Evolutionary conservation across 2,797 vertebrate genomes (phyloP), one percentile per base, ranked within the genome.

Genomic region (Microctenopoma stevenorrisi): DNA sequence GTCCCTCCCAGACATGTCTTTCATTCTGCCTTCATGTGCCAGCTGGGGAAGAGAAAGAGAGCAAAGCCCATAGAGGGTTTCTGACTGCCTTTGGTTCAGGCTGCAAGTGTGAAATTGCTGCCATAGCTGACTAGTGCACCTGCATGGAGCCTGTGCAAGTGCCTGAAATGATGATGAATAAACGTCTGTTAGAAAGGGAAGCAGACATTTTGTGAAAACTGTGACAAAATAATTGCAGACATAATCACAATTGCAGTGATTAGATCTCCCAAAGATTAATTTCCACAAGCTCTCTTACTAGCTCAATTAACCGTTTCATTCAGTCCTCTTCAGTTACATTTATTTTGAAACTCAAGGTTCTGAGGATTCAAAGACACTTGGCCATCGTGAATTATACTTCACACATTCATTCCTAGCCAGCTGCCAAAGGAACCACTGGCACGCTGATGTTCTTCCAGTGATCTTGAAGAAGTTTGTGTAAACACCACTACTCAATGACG

Each of bases 61-160:
- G 72, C 18, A 46, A 74, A 82, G 46, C 44, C 68, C 64, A 67
- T 50, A 47, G 63, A 76, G 40, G 64, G 30, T 66, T 69, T 65
- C 46, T 57, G 59, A 73, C 76, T 70, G 59, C 63, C 46, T 65
- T 60, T 49, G 63, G 38, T 58, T 76, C 3, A n/a, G 40, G 67
- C 64, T 75, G 15, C 4, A 22, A 70, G 83, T 74, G 72, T 84
- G 80, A 89, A 85, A 86, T 84, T 82, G 81, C 78, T 82, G 74
- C 72, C 74, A 85, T 57, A 72, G 74, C 40, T 48, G 40, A 69
- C 64, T 46, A 69, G n/a, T 63, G 71, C 81, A 82, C 78, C 64
- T 74, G 80, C 30, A 30, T 16, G 12, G 63, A 74, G 28, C 52
- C 55, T 59, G 18, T 33, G 30, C 30, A 69, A 74, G 47, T 16